Base-by-base conservation (phyloP, 2,797 vertebrate genomes). In the Melanotaenia nigrans region DNA sequence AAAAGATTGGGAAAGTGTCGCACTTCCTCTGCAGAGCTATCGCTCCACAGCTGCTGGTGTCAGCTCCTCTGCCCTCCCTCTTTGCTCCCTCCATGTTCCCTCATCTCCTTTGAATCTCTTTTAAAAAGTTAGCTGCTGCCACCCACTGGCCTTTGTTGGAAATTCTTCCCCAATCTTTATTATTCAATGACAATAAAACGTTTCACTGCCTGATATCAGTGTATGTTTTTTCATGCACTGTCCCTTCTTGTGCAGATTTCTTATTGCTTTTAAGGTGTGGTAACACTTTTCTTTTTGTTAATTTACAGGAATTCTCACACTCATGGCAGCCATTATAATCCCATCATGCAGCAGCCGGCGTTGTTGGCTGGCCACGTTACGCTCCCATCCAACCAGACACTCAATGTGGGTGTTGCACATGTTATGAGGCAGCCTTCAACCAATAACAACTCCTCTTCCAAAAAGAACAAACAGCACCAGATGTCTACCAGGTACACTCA, bases 321-420 rank as follows among this genome's bases (percentile, higher is more conserved):
- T 74, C 98, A 99, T 0, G 94, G 96, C 85, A 95, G 95, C 94
- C 98, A 99, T 94, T 99, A 99, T 74, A 99, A 99, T 92, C 96
- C 98, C 94, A 99, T 99, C 94, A 98, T 99, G 97, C 98, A 99
- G 93, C 98, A 99, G 93, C 97, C 97, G 0, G 92, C 97, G 6
- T 93, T 99, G 81, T 86, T 99, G 81, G 94, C 98, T 0, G 94
- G 97, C 88, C 97, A 99, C 0, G 96, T 99, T 89, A 93, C 97
- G 4, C 95, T 99, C 71, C 98, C 98, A 5, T 93, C 97, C 24
- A 96, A 96, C 81, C 98, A 98, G 92, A 96, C 98, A 5, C 94
- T 99, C 84, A 99, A 97, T 53, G 96, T 99, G 87, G 98, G 98
- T 0, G 97, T 99, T 40, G 98, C 98, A 73, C 98, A 99, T 3